Percentiles rank a stretch among this genome's conserved stretches.
These are phyloP conservation scores for Drosophila birchii DNA, from an alignment of 2,888 invertebrate species.

Conservation along the genomic window DNA sequence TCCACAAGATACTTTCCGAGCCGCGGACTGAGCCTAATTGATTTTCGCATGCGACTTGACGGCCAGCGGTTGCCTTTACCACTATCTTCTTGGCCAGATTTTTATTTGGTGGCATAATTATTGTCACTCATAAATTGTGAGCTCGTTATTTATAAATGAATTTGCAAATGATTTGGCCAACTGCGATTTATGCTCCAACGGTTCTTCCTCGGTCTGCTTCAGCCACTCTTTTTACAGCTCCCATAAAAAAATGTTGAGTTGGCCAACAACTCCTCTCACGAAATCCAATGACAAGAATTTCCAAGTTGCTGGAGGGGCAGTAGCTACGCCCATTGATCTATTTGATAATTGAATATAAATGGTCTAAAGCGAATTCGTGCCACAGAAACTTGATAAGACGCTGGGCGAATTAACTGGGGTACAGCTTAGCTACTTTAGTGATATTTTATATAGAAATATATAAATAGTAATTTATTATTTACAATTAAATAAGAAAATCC, in stretches of 20 bases:
- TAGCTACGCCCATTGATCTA: constrained; percentile 30
- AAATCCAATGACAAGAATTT: constrained; percentile 25
- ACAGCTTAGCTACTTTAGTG: background rate
- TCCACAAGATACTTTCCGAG: constrained; percentile 61
- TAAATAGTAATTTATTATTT: background rate
- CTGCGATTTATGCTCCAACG: constrained; percentile 46
- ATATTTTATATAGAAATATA: too few relatives aligned
- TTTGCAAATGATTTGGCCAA: constrained; percentile 48
- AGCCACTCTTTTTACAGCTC: constrained; percentile 7
- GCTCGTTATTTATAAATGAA: constrained; percentile 63
- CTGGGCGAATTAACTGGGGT: background rate
- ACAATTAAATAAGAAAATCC: background rate
- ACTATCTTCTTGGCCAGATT: constrained; percentile 19
- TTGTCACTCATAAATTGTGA: constrained; percentile 74
- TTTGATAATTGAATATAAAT: constrained; percentile 50
- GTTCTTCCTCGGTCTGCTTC: constrained; percentile 27
- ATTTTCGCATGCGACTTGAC: constrained; percentile 72
- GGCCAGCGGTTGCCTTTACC: constrained; percentile 40
- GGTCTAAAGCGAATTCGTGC: constrained; percentile 26
- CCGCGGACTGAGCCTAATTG: constrained; percentile 58
- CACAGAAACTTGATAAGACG: constrained; percentile 13
- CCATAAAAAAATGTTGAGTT: constrained; percentile 10
- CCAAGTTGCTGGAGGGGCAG: background rate
- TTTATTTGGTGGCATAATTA: constrained; percentile 65
- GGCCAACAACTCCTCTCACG: background rate